Percentiles rank a stretch among this genome's conserved stretches.
Evolutionary conservation across 1,140 invertebrate genomes (phyloP).

Genomic region (Aphaenogaster floridana): DNA sequence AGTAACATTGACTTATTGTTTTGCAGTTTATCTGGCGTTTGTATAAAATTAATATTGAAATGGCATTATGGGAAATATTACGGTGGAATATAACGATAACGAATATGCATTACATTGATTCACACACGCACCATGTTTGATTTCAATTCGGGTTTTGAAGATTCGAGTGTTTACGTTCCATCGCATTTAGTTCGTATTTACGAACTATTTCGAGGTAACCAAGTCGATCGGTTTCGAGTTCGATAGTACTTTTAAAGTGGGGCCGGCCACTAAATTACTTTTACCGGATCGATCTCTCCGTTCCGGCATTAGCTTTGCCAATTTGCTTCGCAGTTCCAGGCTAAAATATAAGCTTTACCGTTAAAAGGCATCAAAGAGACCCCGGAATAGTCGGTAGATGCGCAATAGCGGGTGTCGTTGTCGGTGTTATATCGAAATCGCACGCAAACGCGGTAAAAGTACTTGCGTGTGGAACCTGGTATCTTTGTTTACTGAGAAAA

Average conservation of each 20-base stretch:
- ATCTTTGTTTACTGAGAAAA: constrained; percentile 48
- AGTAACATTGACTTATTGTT: background rate
- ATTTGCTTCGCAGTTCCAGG: constrained; percentile 24
- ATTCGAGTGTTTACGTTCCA: constrained; percentile 11
- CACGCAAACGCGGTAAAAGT: constrained; percentile 24
- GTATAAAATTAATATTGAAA: constrained; percentile 28
- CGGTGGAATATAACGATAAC: background rate
- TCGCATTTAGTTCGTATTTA: constrained; percentile 25
- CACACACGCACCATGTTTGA: background rate
- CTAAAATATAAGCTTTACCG: constrained; percentile 42
- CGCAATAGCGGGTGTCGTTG: background rate
- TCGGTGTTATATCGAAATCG: constrained; percentile 2
- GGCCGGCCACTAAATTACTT: constrained; percentile 52
- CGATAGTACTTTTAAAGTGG: constrained; percentile 44
- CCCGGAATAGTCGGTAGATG: background rate
- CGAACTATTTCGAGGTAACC: constrained; percentile 31
- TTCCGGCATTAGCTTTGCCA: constrained; percentile 36
- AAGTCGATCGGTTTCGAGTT: constrained; percentile 44
- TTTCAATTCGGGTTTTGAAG: background rate
- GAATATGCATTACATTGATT: background rate
- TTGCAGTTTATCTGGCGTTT: background rate
- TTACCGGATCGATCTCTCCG: constrained; percentile 21
- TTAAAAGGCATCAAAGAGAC: constrained; percentile 41
- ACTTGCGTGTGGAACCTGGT: constrained; percentile 8
- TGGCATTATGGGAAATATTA: background rate